A percentile compares a stretch with the other conserved stretches of the same genome.
Conservation (phyloP, 1,140 invertebrate species). For the Ephestia elutella region DNA sequence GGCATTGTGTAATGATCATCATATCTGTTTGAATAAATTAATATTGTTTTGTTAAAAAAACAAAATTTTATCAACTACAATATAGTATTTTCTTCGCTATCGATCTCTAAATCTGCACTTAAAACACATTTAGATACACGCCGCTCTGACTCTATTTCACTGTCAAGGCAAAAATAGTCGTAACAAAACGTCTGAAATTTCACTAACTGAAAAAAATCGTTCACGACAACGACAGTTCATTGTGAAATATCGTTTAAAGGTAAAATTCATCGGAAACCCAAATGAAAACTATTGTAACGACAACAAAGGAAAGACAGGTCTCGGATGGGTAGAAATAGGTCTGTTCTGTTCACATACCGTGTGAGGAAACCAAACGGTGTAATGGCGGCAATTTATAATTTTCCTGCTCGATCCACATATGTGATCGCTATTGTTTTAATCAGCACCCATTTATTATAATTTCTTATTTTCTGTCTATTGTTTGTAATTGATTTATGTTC, state of each 20-base stretch:
- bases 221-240: not conserved
- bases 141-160: no score
- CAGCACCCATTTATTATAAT: not conserved
- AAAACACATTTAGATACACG: no score
- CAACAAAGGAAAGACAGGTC: constrained; percentile 55
- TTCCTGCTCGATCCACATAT: not conserved
- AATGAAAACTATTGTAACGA: constrained; percentile 33
- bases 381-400: constrained; percentile 28
- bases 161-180: constrained; percentile 37
- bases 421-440: not conserved
- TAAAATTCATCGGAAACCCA: constrained; percentile 24
- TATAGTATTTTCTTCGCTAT: no score
- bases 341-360: constrained; percentile 33
- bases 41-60: no score
- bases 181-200: not conserved
- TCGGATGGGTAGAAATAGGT: constrained; percentile 23
- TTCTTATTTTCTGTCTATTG: constrained; percentile 2
- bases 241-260: constrained; percentile 12
- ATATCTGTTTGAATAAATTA: no score
- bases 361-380: constrained; percentile 36
- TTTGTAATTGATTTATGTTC: not conserved
- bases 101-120: no score
- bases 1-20: no score
- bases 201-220: not conserved
- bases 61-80: no score